Evolutionary conservation across 2,113 vertebrate species (phyloP).

Genomic region (Sinosuthora webbiana): DNA sequence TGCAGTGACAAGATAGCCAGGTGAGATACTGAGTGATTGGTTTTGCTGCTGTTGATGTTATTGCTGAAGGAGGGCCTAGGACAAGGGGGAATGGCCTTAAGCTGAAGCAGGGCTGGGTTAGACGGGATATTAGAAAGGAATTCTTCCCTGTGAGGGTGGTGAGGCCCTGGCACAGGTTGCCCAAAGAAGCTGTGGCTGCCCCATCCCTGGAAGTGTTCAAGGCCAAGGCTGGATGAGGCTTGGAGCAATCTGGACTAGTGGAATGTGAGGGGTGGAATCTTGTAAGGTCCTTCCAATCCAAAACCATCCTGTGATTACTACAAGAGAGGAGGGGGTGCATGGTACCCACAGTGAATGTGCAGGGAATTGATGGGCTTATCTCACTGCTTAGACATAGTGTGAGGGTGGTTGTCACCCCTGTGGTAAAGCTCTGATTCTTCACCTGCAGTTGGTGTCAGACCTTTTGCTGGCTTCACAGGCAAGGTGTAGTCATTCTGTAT

Average conservation of each 20-base stretch:
- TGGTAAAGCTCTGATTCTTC: background rate
- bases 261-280: background rate
- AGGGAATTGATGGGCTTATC: background rate
- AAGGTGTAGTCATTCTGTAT: background rate
- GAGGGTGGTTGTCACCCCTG: background rate
- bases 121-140: background rate
- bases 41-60: background rate
- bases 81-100: background rate
- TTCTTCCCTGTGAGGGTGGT: background rate
- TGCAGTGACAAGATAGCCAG: constrained; percentile 99
- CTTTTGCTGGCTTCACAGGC: background rate
- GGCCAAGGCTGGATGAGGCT: background rate
- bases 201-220: background rate
- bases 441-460: background rate
- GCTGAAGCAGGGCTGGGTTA: background rate
- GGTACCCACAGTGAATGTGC: background rate
- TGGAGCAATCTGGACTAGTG: background rate
- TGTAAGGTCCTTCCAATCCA: background rate
- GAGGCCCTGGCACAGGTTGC: background rate
- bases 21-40: constrained; percentile 43
- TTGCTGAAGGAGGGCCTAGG: background rate
- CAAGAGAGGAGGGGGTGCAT: background rate
- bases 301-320: background rate
- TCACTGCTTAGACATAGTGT: background rate
- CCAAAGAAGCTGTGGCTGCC: background rate